Conservation (phyloP, 2,113 vertebrate genomes). For the Clarias macrocephalus region DNA sequence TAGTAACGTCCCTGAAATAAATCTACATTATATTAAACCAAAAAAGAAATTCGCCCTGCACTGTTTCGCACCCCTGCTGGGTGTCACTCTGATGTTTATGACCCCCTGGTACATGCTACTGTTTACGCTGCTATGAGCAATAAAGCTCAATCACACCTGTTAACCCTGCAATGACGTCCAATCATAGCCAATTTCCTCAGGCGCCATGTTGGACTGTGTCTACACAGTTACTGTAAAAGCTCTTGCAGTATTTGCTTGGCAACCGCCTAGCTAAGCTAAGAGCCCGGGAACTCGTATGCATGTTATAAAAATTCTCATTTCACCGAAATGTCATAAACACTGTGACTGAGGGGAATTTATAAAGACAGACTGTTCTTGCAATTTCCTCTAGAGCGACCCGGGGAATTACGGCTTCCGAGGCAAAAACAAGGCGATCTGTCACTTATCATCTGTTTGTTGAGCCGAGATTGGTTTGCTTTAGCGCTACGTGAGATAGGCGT, state of each 20-base stretch:
- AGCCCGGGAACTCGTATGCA: not conserved
- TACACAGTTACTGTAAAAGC: slow-evolving; percentile 15
- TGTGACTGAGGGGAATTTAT: not conserved
- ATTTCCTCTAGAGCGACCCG: not conserved
- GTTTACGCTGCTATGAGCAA: slow-evolving; percentile 10
- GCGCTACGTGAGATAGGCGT: not conserved
- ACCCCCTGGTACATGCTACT: not conserved
- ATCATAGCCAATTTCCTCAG: slow-evolving; percentile 30
- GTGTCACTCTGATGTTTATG: slow-evolving; percentile 2
- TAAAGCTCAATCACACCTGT: not conserved
- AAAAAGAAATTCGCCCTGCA: too few relatives aligned
- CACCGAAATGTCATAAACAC: not conserved
- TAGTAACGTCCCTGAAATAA: not conserved
- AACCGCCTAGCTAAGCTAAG: not conserved
- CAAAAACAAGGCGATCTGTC: not conserved
- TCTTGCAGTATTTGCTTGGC: slow-evolving; percentile 27
- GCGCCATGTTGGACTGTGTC: slow-evolving; percentile 13
- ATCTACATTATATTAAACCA: not conserved
- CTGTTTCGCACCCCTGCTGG: not conserved
- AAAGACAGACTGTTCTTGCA: not conserved
- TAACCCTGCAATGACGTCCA: slow-evolving; percentile 14
- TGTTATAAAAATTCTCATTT: not conserved
- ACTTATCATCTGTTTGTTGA: not conserved
- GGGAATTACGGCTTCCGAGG: not conserved
- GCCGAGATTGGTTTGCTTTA: not conserved